phyloP scores from a whole-genome alignment of 2,888 invertebrate species.

The Tipula lateralis region DNA sequence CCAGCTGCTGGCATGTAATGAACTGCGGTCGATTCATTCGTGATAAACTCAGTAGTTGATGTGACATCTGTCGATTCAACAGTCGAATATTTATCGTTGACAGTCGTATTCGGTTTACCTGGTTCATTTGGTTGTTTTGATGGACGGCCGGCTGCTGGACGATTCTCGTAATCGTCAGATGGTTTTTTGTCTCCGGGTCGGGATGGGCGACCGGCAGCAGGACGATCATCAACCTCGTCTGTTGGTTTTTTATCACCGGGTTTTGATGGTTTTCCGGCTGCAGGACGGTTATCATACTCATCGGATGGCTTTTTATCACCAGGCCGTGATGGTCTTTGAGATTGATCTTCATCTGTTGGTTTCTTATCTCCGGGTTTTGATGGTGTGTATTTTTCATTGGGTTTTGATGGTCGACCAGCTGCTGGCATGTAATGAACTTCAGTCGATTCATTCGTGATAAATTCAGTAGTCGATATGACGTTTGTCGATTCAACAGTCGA shows the following conservation, averaged over 20 bases:
- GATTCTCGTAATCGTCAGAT: background rate
- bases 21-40: background rate
- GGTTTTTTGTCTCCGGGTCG: background rate
- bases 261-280: conserved; percentile 9
- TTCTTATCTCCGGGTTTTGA: background rate
- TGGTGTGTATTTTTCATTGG: background rate
- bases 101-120: background rate
- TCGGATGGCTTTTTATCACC: background rate
- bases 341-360: background rate
- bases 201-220: background rate
- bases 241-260: background rate
- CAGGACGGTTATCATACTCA: background rate
- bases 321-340: background rate
- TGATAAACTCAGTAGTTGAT: background rate
- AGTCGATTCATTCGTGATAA: background rate
- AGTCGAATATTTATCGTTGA: background rate
- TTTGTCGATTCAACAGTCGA: background rate
- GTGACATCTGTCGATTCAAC: background rate
- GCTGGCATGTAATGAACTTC: background rate
- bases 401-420: background rate
- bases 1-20: background rate
- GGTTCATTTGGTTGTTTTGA: background rate
- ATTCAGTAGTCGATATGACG: background rate
- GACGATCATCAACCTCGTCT: background rate
- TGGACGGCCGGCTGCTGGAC: background rate